These are phyloP conservation scores for Monochamus saltuarius DNA, from an alignment of 1,140 invertebrate species.

Conservation along the genomic window DNA sequence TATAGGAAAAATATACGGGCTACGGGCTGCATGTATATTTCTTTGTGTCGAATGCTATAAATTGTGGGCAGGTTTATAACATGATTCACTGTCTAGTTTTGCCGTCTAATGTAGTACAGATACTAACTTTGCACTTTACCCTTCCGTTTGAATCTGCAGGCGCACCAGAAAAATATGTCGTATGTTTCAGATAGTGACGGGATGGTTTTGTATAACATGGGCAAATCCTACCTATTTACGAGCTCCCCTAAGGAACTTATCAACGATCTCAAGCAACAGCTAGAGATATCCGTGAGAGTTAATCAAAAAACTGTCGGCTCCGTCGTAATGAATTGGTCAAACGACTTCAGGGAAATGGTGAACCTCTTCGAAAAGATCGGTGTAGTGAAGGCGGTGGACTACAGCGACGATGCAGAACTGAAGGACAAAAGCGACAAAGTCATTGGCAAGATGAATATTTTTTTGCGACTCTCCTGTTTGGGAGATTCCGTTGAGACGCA, in stretches of 20 bases:
- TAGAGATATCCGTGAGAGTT: constrained; percentile 30
- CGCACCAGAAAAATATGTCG: neutral
- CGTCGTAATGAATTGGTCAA: constrained; percentile 32
- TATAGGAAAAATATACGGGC: too few relatives aligned
- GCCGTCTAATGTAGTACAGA: too few relatives aligned
- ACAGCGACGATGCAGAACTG: constrained; percentile 19
- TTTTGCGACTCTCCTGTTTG: constrained; percentile 40
- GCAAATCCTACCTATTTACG: constrained; percentile 41
- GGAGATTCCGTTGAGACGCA: constrained; percentile 40
- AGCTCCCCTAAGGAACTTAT: constrained; percentile 25
- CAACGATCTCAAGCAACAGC: constrained; percentile 25
- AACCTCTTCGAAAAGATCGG: constrained; percentile 30
- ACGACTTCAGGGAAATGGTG: constrained; percentile 41
- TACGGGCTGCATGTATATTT: too few relatives aligned
- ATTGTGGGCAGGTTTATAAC: too few relatives aligned
- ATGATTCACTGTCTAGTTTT: too few relatives aligned
- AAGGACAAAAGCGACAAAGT: constrained; percentile 19
- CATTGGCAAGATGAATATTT: constrained; percentile 32
- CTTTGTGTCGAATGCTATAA: too few relatives aligned
- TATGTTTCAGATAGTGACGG: too few relatives aligned
- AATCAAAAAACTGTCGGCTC: constrained; percentile 24
- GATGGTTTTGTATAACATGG: neutral
- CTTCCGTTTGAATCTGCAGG: too few relatives aligned
- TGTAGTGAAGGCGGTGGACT: constrained; percentile 29
- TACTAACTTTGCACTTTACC: too few relatives aligned